Percentiles rank a stretch among this genome's conserved stretches.
Conservation (phyloP, 53 echinoderm and acorn worm genomes). For the Holothuria leucospilota region DNA sequence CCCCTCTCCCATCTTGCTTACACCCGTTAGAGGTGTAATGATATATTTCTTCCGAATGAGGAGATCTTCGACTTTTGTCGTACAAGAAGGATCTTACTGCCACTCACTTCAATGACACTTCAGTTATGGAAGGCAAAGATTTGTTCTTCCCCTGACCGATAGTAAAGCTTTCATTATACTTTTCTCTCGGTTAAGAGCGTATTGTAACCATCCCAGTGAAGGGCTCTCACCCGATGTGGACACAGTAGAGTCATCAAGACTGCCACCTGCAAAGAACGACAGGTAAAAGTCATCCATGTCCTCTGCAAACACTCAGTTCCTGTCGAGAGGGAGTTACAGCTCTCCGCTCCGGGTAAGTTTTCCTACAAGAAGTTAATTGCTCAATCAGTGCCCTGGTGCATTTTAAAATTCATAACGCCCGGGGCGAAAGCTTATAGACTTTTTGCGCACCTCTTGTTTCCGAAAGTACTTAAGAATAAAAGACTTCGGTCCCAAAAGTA, state of each 20-base stretch:
- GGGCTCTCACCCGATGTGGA: neutral
- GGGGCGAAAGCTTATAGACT: neutral
- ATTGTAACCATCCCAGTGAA: neutral
- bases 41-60: too few relatives aligned
- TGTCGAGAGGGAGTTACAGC: neutral
- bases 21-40: too few relatives aligned
- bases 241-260: constrained; percentile 13
- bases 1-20: too few relatives aligned
- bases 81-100: too few relatives aligned
- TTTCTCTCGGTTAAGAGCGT: too few relatives aligned
- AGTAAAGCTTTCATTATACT: too few relatives aligned
- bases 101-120: too few relatives aligned
- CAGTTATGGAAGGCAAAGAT: too few relatives aligned
- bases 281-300: neutral
- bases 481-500: neutral
- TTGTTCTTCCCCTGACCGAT: too few relatives aligned
- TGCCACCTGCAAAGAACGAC: constrained; percentile 19
- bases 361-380: constrained; percentile 30
- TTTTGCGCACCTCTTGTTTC: constrained; percentile 31
- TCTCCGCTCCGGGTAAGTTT: neutral
- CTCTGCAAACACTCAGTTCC: constrained; percentile 6
- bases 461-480: constrained; percentile 6
- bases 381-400: constrained; percentile 1
- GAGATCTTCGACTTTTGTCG: too few relatives aligned
- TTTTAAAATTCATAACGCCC: constrained; percentile 29